Base-by-base conservation (phyloP, 2,888 invertebrate genomes). In the Eucriotettix oculatus region DNA sequence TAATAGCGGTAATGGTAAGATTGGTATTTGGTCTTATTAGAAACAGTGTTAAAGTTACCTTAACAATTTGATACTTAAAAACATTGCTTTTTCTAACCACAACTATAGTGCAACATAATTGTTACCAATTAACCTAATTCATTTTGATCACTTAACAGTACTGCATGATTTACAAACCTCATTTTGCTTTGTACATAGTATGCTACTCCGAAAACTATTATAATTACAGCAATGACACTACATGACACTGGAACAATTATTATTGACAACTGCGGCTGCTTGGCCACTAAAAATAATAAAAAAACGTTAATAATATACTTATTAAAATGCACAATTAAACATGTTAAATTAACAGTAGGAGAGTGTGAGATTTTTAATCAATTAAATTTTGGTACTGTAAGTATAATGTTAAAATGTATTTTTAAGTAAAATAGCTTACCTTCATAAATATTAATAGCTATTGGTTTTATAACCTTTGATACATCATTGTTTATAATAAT, bases 181-280 rank as follows among this genome's bases (percentile, higher is more conserved):
- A 86, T 84, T 66, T 87, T 79, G 69, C 86, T 88, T 71, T 91
- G 90, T 59, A 87, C 77, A 69, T 90, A 91, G 71, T 90, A 92
- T 0, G 92, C 89, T 12, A 92, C 83, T 12, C 92, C 93, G 71
- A 92, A 90, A 52, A 93, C 84, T 53, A 93, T 85, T 58, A 90
- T 73, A 52, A 90, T 87, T 14, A 90, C 84, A 3, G 92, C 92
- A 16, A 87, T 79, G 58, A 90, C 76, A 63, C 87, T 86, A 72
- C 89, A 92, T 42, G 84, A 80, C 17, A 93, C 87, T 3, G 93
- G 93, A 52, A 93, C 88, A 59, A 92, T 85, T 44, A 94, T 90
- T 7, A 92, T 90, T 0, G 92, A 92, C 58, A 93, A 74, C 71
- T 91, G 92, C 1, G 90, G 83, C 70, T 89, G 86, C 62, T 82